Evolutionary conservation across 2,113 vertebrate species (phyloP).

Genomic region (Aptenodytes patagonicus): DNA sequence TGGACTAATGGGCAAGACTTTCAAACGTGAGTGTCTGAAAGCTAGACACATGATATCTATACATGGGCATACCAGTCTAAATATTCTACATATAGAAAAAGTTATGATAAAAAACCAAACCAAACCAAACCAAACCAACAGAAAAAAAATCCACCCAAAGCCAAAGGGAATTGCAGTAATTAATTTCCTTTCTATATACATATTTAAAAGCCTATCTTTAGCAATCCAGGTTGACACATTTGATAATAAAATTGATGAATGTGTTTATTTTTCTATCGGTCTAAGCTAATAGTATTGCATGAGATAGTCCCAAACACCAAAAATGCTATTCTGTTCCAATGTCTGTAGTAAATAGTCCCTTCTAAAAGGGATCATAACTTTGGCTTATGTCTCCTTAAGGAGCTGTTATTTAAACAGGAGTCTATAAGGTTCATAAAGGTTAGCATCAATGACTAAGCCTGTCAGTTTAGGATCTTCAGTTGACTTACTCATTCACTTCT

Average conservation of each 20-base stretch:
- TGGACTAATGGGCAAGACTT: background rate
- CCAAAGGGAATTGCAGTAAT: background rate
- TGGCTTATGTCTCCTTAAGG: background rate
- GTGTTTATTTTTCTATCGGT: background rate
- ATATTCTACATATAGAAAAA: background rate
- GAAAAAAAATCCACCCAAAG: background rate
- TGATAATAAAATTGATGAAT: background rate
- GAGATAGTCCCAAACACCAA: background rate
- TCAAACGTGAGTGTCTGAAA: background rate
- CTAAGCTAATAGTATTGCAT: background rate
- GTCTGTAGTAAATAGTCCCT: constrained; percentile 1
- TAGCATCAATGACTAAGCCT: constrained; percentile 1
- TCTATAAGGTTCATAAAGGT: constrained; percentile 21
- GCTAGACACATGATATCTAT: background rate
- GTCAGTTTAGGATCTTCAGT: constrained; percentile 18
- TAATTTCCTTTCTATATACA: background rate
- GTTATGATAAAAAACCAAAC: background rate
- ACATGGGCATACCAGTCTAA: background rate
- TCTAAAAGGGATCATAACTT: constrained; percentile 5
- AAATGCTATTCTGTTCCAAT: background rate
- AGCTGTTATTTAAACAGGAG: constrained; percentile 28
- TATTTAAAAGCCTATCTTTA: background rate
- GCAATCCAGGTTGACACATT: rapidly evolving
- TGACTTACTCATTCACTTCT: constrained; percentile 35
- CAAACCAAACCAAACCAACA: background rate